These are phyloP conservation scores for Melanophora roralis DNA, from an alignment of 2,888 invertebrate species.

Conservation along the genomic window DNA sequence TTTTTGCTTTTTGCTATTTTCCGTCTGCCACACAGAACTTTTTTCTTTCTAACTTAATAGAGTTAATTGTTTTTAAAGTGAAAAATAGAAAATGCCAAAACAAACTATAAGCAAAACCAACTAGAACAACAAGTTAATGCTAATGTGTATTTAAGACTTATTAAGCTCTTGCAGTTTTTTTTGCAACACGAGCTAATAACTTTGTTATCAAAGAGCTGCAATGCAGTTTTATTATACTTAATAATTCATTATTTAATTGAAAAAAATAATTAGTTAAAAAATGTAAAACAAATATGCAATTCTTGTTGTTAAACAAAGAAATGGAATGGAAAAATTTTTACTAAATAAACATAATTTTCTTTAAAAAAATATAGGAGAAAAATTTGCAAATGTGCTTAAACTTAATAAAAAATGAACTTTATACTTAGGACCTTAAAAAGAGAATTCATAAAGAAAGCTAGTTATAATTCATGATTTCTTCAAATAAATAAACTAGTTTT, in stretches of 20 bases:
- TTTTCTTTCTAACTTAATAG: too few species aligned
- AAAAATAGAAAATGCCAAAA: neutral
- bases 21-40: neutral
- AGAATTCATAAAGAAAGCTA: too few species aligned
- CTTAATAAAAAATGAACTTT: too few species aligned
- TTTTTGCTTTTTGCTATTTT: neutral
- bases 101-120: too few species aligned
- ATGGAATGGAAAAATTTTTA: constrained; percentile 2
- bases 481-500: too few species aligned
- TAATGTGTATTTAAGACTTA: constrained; percentile 49
- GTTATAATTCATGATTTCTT: too few species aligned
- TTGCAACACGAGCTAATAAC: neutral
- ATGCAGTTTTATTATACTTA: constrained; percentile 8
- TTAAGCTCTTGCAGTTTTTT: constrained; percentile 22
- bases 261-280: neutral
- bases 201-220: constrained; percentile 7
- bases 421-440: too few species aligned
- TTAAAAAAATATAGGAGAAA: neutral
- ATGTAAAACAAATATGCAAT: neutral
- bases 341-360: too few species aligned
- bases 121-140: constrained; percentile 53
- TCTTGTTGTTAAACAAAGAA: too few species aligned
- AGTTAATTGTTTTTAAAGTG: constrained; percentile 43
- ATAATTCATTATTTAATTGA: neutral
- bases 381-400: neutral